Base-by-base conservation (phyloP, 2,888 invertebrate species). In the Muschampia plurimacula region DNA sequence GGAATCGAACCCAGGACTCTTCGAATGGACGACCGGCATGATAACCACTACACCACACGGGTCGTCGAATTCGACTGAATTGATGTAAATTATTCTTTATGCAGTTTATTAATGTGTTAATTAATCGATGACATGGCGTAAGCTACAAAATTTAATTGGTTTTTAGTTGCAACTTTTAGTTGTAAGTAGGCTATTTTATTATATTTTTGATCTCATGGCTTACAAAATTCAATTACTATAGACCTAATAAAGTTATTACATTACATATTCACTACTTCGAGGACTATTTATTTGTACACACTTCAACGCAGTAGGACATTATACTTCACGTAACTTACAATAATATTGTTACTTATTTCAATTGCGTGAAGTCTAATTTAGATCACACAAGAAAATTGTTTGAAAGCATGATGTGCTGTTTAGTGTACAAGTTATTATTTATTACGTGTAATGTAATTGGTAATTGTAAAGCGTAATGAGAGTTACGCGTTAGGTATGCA, bases 381-480 rank as follows among this genome's bases (percentile, higher is more conserved):
- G 52, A 52, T 52, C n/a, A 52, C 9, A 15, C 52, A 52, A 52
- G 52, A 15, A 6, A 44, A 70, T 70, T 36, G 59, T 39, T 49
- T 1, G n/a, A 15, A n/a, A 64, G 69, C 22, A 36, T 39, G 9
- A 4, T 36, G 57, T 32, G 72, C 60, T 32, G 60, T 28, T 49
- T 41, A 44, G 39, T 67, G 72, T 72, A 62, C 67, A 67, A 67
- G 41, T 72, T 62, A 72, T 72, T 71, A 71, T 72, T 41, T 62
- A 72, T 72, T 72, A 72, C 72, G 72, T 72, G 22, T 62, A 57
- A 41, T 36, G 65, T 72, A 72, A 67, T 72, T 28, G 60, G 72
- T 67, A 72, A 72, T 63, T 72, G 71, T 72, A 60, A 67, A 9
- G 52, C 62, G 66, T 72, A 72, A 72, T 72, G 67, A 62, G 67